phyloP scores from a whole-genome alignment of 2,113 vertebrate species.

The Ceratotherium simum region DNA sequence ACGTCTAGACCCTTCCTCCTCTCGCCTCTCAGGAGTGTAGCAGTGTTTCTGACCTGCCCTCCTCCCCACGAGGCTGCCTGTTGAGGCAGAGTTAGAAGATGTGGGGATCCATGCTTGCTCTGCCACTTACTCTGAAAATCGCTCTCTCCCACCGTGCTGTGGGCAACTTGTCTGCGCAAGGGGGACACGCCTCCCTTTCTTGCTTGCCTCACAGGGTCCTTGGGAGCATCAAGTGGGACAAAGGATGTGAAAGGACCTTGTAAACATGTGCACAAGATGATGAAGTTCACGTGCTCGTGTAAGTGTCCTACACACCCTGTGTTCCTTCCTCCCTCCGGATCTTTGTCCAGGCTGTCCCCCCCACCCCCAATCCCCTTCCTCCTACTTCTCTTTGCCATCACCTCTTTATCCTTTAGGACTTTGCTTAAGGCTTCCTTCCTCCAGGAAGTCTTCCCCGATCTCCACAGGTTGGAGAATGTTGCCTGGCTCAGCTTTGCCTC shows the following conservation, averaged over 20 bases:
- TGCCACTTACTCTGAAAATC: neutral
- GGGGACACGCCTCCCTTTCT: neutral
- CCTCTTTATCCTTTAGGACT: neutral
- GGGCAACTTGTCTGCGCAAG: neutral
- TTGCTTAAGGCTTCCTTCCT: neutral
- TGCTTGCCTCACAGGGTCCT: neutral
- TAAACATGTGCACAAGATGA: neutral
- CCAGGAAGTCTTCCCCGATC: neutral
- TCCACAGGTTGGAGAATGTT: neutral
- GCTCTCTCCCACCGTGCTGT: neutral
- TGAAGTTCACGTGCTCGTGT: neutral
- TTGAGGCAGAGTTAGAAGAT: neutral
- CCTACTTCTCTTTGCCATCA: neutral
- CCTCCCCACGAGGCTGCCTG: neutral
- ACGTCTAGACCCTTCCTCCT: neutral
- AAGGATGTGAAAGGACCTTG: neutral
- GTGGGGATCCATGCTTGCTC: neutral
- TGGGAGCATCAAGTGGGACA: neutral
- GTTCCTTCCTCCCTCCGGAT: neutral
- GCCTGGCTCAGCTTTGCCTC: neutral
- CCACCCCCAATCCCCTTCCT: neutral
- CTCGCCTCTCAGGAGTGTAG: neutral
- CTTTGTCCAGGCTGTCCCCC: neutral
- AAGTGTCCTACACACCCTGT: neutral
- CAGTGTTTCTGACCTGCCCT: neutral